Base-by-base conservation (phyloP, 2,797 vertebrate genomes). In the Oreonectes daqikongensis region DNA sequence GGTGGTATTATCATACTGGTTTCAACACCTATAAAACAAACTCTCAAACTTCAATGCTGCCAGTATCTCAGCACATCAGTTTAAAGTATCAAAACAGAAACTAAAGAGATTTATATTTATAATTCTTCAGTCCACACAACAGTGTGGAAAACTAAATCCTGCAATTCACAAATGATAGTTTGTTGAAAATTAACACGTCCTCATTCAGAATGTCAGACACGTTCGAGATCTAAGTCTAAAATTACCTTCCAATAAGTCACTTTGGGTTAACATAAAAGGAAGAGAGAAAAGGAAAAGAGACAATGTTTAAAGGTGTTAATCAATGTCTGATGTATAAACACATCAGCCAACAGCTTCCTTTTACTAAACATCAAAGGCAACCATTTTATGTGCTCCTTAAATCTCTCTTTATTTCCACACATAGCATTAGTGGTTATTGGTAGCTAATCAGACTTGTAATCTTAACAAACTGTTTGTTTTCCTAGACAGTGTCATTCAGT, bases 281-380 rank as follows among this genome's bases (percentile, higher is more conserved):
- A 91, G 86, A 60, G 17, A 32, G 28, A 35, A 75, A 79, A 86
- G 92, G 91, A 92, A 91, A 86, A 57, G 17, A 38, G 32, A 35
- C 15, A 69, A 35, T 72, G 65, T 60, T 61, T 75, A 59, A 38
- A 30, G n/a, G 74, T 83, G 92, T 93, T 92, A 93, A 92, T 93
- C 82, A 92, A 83, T 93, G 87, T 69, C 89, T 85, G 82, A 89
- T 91, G 82, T 88, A 85, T 78, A 90, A 93, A 91, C 89, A 82
- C 32, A 57, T 77, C 72, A 87, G 86, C 82, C 74, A 84, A 69
- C 75, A 80, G 69, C 68, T 83, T 86, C 80, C 82, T 72, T 69
- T 74, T 71, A 53, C 66, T 35, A 75, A 69, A 22, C 12, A 73
- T 52, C 40, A 48, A 20, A 77, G 64, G 46, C 35, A 60, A 42